phyloP scores from a whole-genome alignment of 2,888 invertebrate species.

The Polydrusus tereticollis region DNA sequence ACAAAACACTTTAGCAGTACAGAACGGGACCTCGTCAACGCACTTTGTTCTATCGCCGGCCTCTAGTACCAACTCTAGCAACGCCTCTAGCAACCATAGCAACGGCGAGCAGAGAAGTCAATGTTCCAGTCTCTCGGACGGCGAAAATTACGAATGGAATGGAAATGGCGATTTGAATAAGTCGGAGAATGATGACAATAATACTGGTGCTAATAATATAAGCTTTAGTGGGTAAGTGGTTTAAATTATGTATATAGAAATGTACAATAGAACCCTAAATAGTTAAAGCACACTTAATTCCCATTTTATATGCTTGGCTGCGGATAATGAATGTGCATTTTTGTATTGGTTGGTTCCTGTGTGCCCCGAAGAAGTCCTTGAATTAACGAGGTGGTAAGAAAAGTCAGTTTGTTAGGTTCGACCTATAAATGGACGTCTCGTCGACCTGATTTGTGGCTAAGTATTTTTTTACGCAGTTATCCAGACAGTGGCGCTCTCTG shows the following conservation, averaged over 20 bases:
- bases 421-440: too few relatives aligned
- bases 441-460: too few relatives aligned
- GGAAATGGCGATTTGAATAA: slow-evolving; percentile 52
- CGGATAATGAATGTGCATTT: too few relatives aligned
- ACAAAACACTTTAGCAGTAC: slow-evolving; percentile 27
- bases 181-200: slow-evolving; percentile 2
- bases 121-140: slow-evolving; percentile 77
- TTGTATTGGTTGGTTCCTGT: too few relatives aligned
- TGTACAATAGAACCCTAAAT: too few relatives aligned
- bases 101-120: slow-evolving; percentile 63
- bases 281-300: too few relatives aligned
- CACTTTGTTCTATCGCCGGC: slow-evolving; percentile 45
- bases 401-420: too few relatives aligned
- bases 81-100: slow-evolving; percentile 39
- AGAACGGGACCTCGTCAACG: slow-evolving; percentile 27
- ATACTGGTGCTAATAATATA: not conserved
- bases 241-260: not conserved
- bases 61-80: slow-evolving; percentile 29
- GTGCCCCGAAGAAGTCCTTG: too few relatives aligned
- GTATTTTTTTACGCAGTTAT: too few relatives aligned
- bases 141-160: slow-evolving; percentile 86
- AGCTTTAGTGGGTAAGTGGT: slow-evolving; percentile 11
- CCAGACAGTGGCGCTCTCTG: too few relatives aligned
- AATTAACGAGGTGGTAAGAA: too few relatives aligned
- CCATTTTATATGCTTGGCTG: too few relatives aligned